These are phyloP conservation scores for Tetheella fluctuosa DNA, from an alignment of 2,888 invertebrate genomes.

Conservation along the genomic window DNA sequence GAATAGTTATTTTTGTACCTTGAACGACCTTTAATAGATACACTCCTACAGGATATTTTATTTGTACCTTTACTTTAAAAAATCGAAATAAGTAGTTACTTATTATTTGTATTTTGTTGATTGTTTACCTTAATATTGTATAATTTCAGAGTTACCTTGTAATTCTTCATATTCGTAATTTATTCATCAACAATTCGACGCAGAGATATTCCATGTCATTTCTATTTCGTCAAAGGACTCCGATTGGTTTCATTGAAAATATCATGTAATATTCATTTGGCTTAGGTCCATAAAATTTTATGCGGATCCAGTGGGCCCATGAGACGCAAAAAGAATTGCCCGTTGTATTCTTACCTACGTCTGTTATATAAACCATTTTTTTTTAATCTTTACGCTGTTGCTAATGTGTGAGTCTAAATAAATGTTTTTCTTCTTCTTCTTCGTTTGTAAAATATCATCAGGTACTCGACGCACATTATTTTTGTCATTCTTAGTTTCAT, in stretches of 20 bases:
- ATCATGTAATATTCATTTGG: constrained; percentile 9
- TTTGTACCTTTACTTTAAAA: too few relatives aligned
- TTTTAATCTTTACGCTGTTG: too few relatives aligned
- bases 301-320: neutral
- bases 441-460: constrained; percentile 3
- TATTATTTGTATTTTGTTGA: too few relatives aligned
- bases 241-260: constrained; percentile 7
- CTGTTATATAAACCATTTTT: neutral
- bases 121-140: too few relatives aligned
- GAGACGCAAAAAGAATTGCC: neutral
- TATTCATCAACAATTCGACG: neutral
- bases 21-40: too few relatives aligned
- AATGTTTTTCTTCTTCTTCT: too few relatives aligned
- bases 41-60: too few relatives aligned
- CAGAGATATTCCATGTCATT: neutral
- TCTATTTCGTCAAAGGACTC: neutral
- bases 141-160: too few relatives aligned
- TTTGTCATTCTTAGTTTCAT: neutral
- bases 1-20: neutral
- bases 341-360: neutral
- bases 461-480: neutral
- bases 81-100: too few relatives aligned
- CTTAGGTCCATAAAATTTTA: neutral
- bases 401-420: too few relatives aligned
- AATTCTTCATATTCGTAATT: neutral